Base-by-base conservation (phyloP, 2,797 vertebrate species). In the Siniperca scherzeri region DNA sequence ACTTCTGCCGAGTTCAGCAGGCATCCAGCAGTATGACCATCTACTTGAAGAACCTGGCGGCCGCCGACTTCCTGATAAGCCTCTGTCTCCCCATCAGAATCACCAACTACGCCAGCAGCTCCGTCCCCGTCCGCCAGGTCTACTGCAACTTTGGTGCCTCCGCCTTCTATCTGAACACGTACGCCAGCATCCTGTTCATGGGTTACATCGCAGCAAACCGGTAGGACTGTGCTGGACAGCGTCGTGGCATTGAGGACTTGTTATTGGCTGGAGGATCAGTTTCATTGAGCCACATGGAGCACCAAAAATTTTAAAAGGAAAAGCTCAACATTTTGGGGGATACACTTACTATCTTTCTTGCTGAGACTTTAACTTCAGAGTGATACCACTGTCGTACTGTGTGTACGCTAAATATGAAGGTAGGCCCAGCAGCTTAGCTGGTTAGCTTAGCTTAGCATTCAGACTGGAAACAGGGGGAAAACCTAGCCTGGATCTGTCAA, bases 101-200 rank as follows among this genome's bases (percentile, higher is more conserved):
- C 38, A n/a, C 66, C 3, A 81, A 91, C 70, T 91, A 87, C 5
- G 67, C 86, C 78, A 74, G 30, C 56, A 17, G 22, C 60, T 89
- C 91, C 1, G 0, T 7, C 13, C 0, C 0, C 7, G 0, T 93
- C 52, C 82, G 19, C 2, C 30, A 25, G 4, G 10, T 87, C 70
- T 94, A 95, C 91, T 96, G 96, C 89, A 89, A 30, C 76, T 93
- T 95, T 0, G 93, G 94, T 0, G 89, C 93, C 1, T 50, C 91
- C 0, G 78, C 91, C 48, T 94, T 96, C 53, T 96, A 95, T 56
- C 90, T 96, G 52, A 96, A 96, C 91, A 95, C 94, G 94, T 96
- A 96, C 5, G 89, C 95, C 82, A 96, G 96, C 94, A 95, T 96
- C 85, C 82, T 95, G 73, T 96, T 96, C 91, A 95, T 96, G 95